Evolutionary conservation across 2,113 vertebrate species (phyloP).

Genomic region (Bubo blakistoni): DNA sequence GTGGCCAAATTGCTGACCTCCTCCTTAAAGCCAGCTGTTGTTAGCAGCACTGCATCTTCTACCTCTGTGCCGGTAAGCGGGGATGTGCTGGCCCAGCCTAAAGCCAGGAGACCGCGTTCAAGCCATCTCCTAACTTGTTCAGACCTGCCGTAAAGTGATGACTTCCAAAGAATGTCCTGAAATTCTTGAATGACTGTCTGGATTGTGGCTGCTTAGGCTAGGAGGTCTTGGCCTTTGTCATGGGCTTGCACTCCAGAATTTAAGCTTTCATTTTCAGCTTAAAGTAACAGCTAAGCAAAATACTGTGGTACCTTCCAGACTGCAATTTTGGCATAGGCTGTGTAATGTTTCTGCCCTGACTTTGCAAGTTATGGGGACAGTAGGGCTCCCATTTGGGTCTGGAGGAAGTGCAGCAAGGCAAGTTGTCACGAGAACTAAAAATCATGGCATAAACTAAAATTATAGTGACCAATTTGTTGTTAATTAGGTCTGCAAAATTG

Average conservation of each 20-base stretch:
- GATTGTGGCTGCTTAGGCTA: neutral
- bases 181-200: neutral
- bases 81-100: neutral
- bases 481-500: neutral
- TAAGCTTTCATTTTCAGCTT: neutral
- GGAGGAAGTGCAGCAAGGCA: neutral
- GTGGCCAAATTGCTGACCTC: conserved; percentile 86
- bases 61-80: conserved; percentile 80
- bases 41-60: conserved; percentile 71
- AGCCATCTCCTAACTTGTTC: neutral
- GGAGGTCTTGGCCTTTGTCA: neutral
- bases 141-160: neutral
- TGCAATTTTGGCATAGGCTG: neutral
- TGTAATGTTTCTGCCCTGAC: neutral
- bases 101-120: fast-evolving
- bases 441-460: neutral
- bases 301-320: neutral
- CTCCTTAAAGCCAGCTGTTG: conserved; percentile 74
- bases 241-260: neutral
- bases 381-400: neutral
- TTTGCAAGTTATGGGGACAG: fast-evolving
- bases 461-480: neutral
- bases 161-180: neutral
- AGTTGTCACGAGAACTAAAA: neutral
- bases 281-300: neutral